Percentiles rank a stretch among this genome's conserved stretches.
phyloP scores from a whole-genome alignment of 2,797 vertebrate genomes.

The Enteromius viviparus region DNA sequence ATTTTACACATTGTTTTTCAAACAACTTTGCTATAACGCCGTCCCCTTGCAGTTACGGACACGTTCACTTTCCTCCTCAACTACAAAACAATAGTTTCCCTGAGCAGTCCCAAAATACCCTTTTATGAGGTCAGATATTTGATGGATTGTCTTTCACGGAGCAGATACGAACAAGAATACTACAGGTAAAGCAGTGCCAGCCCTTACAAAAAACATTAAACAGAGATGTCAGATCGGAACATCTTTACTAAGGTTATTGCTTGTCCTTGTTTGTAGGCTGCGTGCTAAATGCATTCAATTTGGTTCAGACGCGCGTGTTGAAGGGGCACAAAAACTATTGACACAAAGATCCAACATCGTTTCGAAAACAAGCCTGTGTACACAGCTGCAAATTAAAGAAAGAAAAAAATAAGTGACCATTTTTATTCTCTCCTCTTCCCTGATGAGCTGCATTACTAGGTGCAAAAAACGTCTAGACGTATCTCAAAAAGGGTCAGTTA shows the following conservation, averaged over 20 bases:
- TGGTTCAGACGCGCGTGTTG: conserved; percentile 30
- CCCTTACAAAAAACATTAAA: conserved; percentile 53
- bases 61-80: conserved; percentile 31
- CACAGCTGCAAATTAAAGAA: conserved; percentile 23
- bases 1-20: conserved; percentile 15
- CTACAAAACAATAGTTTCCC: conserved; percentile 52
- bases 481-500: conserved; percentile 32
- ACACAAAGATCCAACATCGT: conserved; percentile 11
- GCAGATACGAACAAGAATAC: conserved; percentile 43
- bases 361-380: conserved; percentile 31
- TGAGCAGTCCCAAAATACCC: conserved; percentile 55
- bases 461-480: conserved; percentile 21
- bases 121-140: conserved; percentile 56
- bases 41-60: conserved; percentile 4
- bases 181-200: conserved; percentile 53
- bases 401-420: conserved; percentile 1
- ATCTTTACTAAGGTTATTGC: conserved; percentile 49
- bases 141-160: conserved; percentile 60
- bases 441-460: conserved; percentile 34
- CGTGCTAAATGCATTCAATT: conserved; percentile 44
- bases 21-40: not conserved
- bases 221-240: conserved; percentile 17
- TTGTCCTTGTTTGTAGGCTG: conserved; percentile 41
- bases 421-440: conserved; percentile 36
- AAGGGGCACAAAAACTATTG: conserved; percentile 33